Base-by-base conservation (phyloP, 2,113 vertebrate genomes). In the Crotalus tigris region DNA sequence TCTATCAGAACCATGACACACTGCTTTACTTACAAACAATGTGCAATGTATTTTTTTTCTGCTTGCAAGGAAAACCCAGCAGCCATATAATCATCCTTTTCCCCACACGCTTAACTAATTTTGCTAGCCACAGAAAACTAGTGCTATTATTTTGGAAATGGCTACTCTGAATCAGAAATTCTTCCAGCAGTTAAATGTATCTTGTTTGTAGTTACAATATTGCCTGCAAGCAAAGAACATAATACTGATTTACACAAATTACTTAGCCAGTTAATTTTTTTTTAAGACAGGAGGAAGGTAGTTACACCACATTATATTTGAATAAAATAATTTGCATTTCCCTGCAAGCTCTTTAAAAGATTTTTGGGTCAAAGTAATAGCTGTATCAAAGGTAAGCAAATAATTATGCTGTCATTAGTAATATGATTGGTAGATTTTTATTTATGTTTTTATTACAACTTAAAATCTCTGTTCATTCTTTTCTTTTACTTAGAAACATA, bases 251-350 rank as follows among this genome's bases (percentile, higher is more conserved):
- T 85, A 6, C 90, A 94, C 87, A 94, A 95, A 94, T 96, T 96
- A 96, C 94, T 95, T 95, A 93, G 89, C 93, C n/a, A 81, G 33
- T 90, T 95, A 94, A 94, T 91, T 96, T 95, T 95, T 94, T 90
- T 90, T 75, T 90, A 93, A 94, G 89, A 1, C 0, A 61, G 88
- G 57, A 94, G 55, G 93, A 90, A 95, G 91, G 91, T 91, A 95
- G 95, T 58, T 94, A 95, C 93, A 96, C 87, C 93, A 96, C 59
- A 96, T 96, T 91, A 94, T 90, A 0, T 96, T 95, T 95, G 93
- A 92, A 96, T 95, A 92, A 94, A 96, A 88, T 90, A 26, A 91
- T 97, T 95, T 92, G 92, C 29, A 93, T 81, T 95, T 57, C 91
- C 39, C 95, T 95, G 94, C 93, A 95, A 96, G 94, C 93, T 96